These are phyloP conservation scores for Stenoptilia bipunctidactyla DNA, from an alignment of 2,888 invertebrate species.

Conservation along the genomic window DNA sequence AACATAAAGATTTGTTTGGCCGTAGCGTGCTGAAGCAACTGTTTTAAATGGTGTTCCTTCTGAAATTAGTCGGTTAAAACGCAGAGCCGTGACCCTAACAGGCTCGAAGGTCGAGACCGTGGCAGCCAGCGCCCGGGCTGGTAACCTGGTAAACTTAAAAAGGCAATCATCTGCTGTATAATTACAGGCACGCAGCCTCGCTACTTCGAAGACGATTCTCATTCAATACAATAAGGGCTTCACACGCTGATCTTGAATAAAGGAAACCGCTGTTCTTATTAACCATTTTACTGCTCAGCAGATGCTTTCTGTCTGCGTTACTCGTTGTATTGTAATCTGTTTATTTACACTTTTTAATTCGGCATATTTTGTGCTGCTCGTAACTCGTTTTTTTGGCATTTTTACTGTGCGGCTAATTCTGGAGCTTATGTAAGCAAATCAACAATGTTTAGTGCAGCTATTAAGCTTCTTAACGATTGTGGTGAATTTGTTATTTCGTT, in stretches of 20 bases:
- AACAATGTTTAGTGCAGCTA: no score
- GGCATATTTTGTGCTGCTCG: no score
- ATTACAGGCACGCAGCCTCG: background rate
- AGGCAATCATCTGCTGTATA: constrained; percentile 9
- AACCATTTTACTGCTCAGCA: constrained; percentile 2
- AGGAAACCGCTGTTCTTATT: no score
- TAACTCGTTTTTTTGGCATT: no score
- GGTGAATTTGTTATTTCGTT: no score
- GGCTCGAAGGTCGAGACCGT: constrained; percentile 41
- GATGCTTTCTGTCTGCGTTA: constrained; percentile 6
- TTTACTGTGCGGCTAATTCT: no score
- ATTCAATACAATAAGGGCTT: no score
- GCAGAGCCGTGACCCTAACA: constrained; percentile 32
- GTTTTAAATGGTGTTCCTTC: constrained; percentile 26
- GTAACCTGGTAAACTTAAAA: constrained; percentile 17
- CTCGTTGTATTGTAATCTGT: constrained; percentile 1
- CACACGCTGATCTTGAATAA: no score
- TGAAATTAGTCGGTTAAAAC: constrained; percentile 35
- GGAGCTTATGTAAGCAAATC: no score
- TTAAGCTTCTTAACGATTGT: no score
- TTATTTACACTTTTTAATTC: no score
- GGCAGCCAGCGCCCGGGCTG: constrained; percentile 38
- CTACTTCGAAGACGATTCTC: no score
- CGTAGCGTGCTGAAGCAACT: constrained; percentile 37
- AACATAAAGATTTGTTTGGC: constrained; percentile 16